Conservation (phyloP, 1,140 invertebrate species). For the Caenorhabditis latens region DNA sequence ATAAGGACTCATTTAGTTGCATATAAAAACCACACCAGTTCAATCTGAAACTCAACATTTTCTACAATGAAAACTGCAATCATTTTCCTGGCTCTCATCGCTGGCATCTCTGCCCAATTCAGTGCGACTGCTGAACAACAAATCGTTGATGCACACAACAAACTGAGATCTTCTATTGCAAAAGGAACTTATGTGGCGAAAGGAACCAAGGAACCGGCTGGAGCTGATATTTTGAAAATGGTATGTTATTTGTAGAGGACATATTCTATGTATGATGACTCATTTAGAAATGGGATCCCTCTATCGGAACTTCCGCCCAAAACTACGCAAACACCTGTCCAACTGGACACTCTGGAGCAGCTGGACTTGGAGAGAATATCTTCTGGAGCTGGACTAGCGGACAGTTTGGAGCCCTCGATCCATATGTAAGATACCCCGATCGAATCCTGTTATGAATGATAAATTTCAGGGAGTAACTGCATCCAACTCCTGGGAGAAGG, state of each 20-base stretch:
- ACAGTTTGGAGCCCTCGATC: neutral
- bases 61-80: neutral
- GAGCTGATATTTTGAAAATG: slow-evolving; percentile 8
- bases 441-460: neutral
- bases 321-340: slow-evolving; percentile 41
- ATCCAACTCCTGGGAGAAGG: slow-evolving; percentile 34
- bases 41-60: neutral
- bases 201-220: slow-evolving; percentile 26
- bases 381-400: neutral
- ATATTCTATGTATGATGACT: no score
- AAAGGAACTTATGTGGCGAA: slow-evolving; percentile 33
- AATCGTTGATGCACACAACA: slow-evolving; percentile 51
- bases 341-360: neutral
- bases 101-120: slow-evolving; percentile 12
- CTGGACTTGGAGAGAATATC: slow-evolving; percentile 45
- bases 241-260: neutral
- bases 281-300: slow-evolving; percentile 4
- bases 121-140: neutral
- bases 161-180: slow-evolving; percentile 35
- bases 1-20: neutral
- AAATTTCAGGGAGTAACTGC: slow-evolving; percentile 17
- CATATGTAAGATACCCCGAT: neutral
- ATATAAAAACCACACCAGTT: neutral
- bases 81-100: slow-evolving; percentile 1
- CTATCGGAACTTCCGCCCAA: slow-evolving; percentile 21